Percentiles rank a stretch among this genome's conserved stretches.
Evolutionary conservation across 2,888 invertebrate genomes (phyloP).

Genomic region (Odontocolon sp.): DNA sequence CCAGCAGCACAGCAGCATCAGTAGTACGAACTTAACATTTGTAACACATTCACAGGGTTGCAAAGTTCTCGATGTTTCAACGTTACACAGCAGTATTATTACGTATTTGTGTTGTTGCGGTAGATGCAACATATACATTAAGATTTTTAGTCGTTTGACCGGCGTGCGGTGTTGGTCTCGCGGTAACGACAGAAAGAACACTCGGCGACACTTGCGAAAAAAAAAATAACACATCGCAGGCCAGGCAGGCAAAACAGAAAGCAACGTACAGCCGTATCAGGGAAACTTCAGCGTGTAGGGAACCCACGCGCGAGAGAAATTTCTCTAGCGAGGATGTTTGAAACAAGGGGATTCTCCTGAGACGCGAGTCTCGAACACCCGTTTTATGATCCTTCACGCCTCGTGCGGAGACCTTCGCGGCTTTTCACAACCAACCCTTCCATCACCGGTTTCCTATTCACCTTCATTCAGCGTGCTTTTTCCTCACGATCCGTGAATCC

Average conservation of each 20-base stretch:
- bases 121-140: not conserved
- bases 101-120: slow-evolving; percentile 32
- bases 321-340: slow-evolving; percentile 32
- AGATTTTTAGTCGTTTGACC: slow-evolving; percentile 9
- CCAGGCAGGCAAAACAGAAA: not conserved
- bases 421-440: slow-evolving; percentile 54
- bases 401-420: slow-evolving; percentile 51
- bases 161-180: not conserved
- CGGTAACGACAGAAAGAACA: not conserved
- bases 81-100: slow-evolving; percentile 2
- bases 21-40: not conserved
- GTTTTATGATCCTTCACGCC: slow-evolving; percentile 58
- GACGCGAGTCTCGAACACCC: slow-evolving; percentile 14
- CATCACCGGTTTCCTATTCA: not conserved
- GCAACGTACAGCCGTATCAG: not conserved
- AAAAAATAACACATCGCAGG: not conserved
- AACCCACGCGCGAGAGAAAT: slow-evolving; percentile 24
- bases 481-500: not conserved
- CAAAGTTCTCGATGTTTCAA: not conserved
- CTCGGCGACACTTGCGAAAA: not conserved
- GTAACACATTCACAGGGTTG: slow-evolving; percentile 2
- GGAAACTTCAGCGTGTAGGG: slow-evolving; percentile 20
- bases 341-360: slow-evolving; percentile 25
- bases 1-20: slow-evolving; percentile 59
- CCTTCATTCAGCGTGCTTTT: not conserved